Base-by-base conservation (phyloP, 2,113 vertebrate species). In the Girardinichthys multiradiatus region DNA sequence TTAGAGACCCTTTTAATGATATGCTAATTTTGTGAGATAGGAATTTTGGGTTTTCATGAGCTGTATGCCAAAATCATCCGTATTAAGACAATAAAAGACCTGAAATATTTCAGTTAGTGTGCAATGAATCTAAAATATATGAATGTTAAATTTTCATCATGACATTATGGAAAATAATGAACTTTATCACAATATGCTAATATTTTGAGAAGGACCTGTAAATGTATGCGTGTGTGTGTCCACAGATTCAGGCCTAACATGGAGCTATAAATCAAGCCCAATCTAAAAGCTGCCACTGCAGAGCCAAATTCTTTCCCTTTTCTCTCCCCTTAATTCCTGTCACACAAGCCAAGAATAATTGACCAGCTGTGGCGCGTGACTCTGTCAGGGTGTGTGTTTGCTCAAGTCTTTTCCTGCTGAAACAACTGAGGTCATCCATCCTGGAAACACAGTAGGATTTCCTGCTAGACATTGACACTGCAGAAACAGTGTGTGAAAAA, bases 331-430 rank as follows among this genome's bases (percentile, higher is more conserved):
- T 51, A 24, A 67, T 51, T 74, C 42, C 63, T 8, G 1, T 54
- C 72, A 28, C 71, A 65, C 30, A 68, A 65, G 65, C 68, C 31
- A 33, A 72, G 24, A 77, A 60, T 21, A 62, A 71, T 70, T 67
- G 48, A 57, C 21, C 82, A 31, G 68, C 76, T 70, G 70, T 57
- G 54, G 59, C 26, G 9, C 67, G 80, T 68, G 64, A 65, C 70
- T 67, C 26, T 42, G 63, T 79, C 66, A 45, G 64, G 63, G 59
- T 4, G 72, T 77, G 35, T 69, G 79, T 72, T 48, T 70, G 76
- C 72, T 72, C 42, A 58, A 27, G 80, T 71, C 70, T 42, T 68
- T 10, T 78, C 74, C 83, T 68, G 74, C 70, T 70, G 31, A 80
- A 83, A 83, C 70, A 64, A 37, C 39, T 7, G 1, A 79, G 63